phyloP scores from a whole-genome alignment of 64 coral and sea anemone species.

The Porites lutea region DNA sequence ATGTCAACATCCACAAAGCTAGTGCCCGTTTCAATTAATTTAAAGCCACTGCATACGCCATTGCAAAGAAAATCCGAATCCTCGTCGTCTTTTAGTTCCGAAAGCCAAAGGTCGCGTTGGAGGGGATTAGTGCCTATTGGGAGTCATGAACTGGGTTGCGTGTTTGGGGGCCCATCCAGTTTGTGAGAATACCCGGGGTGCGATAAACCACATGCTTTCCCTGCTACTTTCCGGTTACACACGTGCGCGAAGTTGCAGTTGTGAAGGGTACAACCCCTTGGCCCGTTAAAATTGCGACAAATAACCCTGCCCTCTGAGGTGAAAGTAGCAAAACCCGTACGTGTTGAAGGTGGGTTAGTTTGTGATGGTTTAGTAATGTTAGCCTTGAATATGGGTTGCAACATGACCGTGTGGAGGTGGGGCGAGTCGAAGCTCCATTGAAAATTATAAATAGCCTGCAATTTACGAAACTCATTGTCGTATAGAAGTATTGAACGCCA shows the following conservation, averaged over 20 bases:
- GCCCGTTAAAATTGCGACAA: conserved; percentile 2
- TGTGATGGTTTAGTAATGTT: neutral
- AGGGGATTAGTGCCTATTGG: neutral
- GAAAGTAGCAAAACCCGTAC: neutral
- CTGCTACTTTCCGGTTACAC: conserved; percentile 7
- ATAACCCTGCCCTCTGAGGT: neutral
- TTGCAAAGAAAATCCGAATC: conserved; percentile 24
- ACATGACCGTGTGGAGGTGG: conserved; percentile 36
- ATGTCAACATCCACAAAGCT: neutral
- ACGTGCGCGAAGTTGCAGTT: conserved; percentile 26
- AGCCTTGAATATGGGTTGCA: conserved; percentile 20
- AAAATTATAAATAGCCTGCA: conserved; percentile 17
- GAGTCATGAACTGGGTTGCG: neutral
- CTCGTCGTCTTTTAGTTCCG: conserved; percentile 1
- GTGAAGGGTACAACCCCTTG: conserved; percentile 6
- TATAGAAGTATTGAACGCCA: neutral
- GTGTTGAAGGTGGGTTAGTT: neutral
- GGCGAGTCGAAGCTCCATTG: conserved; percentile 25
- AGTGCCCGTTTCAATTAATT: neutral
- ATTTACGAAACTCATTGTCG: conserved; percentile 30
- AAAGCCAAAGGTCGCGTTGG: neutral
- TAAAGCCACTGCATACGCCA: conserved; percentile 27
- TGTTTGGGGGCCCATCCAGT: neutral
- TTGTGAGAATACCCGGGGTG: neutral
- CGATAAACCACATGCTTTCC: conserved; percentile 3